Base-by-base conservation (phyloP, 2,113 vertebrate genomes). In the Elachura formosa region DNA sequence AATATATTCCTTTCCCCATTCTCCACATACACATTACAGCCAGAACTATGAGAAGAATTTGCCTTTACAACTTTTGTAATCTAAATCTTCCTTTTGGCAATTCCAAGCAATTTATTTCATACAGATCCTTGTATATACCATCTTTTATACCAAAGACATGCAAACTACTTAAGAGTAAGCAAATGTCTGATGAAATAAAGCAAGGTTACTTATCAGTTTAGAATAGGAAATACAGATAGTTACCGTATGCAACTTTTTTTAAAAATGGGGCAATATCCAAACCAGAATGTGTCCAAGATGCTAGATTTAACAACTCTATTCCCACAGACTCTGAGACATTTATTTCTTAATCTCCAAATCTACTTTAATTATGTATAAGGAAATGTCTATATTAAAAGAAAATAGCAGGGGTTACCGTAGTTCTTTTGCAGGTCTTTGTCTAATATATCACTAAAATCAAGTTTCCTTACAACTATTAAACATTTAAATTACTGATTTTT, bases 331-430 rank as follows among this genome's bases (percentile, higher is more conserved):
- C 41, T 7, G 25, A 91, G 61, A 87, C 29, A 89, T 87, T 89
- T 92, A 81, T 81, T 89, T 93, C 85, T 90, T 96, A 93, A 94
- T 95, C 59, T 43, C 40, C 24, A 90, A 92, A 94, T 83, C 46
- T 90, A 77, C 67, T 95, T 95, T 95, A 96, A 83, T 93, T 95
- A 41, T 59, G 5, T 90, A 29, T 83, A 83, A 88, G 72, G 63
- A 96, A 95, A 93, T 54, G 24, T 76, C 74, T 85, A 12, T 73
- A 18, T 77, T 88, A 74, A 91, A 87, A 81, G 33, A 48, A 81
- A 88, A 61, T 69, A 59, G 11, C 11, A 64, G 54, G 21, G 8
- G 38, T 94, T 94, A 81, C 56, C 72, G 61, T 43, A 93, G n/a
- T 67, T 51, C 48, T 89, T 95, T 94, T 89, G 79, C 49, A 82